Evolutionary conservation across 1,140 invertebrate species (phyloP).

Genomic region (Pemphigus obesinymphae): DNA sequence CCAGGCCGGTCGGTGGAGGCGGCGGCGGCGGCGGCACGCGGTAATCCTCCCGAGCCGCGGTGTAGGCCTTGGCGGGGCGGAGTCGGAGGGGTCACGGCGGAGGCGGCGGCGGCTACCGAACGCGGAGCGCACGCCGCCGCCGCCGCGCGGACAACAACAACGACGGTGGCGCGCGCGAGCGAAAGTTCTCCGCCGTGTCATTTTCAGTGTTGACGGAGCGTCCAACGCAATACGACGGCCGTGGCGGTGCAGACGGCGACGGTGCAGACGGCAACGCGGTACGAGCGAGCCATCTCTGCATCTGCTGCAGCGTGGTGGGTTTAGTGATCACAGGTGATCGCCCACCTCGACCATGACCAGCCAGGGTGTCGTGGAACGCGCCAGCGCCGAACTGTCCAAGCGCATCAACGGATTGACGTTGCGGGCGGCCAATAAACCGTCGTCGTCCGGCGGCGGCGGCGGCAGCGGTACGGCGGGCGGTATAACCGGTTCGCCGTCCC

Average conservation of each 20-base stretch:
- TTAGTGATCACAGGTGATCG: background rate
- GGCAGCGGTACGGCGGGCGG: background rate
- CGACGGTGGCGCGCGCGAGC: background rate
- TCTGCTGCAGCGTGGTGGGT: background rate
- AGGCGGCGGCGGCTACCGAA: background rate
- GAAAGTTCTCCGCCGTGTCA: conserved; percentile 16
- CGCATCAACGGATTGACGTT: conserved; percentile 78
- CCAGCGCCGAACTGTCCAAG: conserved; percentile 78
- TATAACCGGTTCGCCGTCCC: conserved; percentile 46
- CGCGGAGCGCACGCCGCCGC: background rate
- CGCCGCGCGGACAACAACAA: conserved; percentile 10
- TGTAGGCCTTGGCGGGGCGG: background rate
- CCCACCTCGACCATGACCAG: conserved; percentile 57
- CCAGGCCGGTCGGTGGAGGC: background rate
- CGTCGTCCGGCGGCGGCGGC: background rate
- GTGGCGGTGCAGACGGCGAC: background rate
- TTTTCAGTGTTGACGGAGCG: conserved; percentile 38
- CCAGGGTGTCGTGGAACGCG: conserved; percentile 78
- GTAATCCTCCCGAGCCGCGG: background rate
- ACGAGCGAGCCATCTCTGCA: background rate
- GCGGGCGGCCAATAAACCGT: conserved; percentile 61
- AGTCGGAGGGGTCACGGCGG: background rate
- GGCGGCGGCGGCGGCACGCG: background rate
- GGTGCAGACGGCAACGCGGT: background rate
- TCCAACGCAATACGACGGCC: background rate